Conservation (phyloP, 2,888 invertebrate species). For the Luperina nickerlii region DNA sequence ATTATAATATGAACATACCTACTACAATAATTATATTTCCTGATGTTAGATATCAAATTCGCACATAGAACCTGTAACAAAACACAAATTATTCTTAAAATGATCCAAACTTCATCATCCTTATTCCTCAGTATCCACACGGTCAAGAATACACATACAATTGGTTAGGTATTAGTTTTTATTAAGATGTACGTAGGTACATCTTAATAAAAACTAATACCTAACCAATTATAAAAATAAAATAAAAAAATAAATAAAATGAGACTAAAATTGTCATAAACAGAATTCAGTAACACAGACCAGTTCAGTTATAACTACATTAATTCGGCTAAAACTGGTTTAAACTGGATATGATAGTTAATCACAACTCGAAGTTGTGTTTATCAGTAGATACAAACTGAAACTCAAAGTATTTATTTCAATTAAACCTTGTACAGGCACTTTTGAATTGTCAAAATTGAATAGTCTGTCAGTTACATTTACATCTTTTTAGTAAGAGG, state of each 20-base stretch:
- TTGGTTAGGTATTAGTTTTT: background rate
- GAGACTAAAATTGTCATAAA: background rate
- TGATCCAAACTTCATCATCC: background rate
- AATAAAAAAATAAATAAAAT: too few relatives aligned
- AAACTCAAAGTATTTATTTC: too few relatives aligned
- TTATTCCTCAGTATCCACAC: background rate
- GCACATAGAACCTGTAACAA: background rate
- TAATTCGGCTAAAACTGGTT: conserved; percentile 43
- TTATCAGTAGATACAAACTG: conserved; percentile 8
- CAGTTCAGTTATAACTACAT: conserved; percentile 37
- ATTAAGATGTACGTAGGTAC: background rate
- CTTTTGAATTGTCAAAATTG: too few relatives aligned
- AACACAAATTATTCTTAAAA: background rate
- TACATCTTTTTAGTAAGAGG: too few relatives aligned
- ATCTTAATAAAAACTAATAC: too few relatives aligned
- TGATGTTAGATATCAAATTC: background rate
- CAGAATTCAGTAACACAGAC: conserved; percentile 5
- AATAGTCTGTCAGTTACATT: too few relatives aligned
- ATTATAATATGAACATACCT: background rate
- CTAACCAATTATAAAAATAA: too few relatives aligned
- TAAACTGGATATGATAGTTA: conserved; percentile 52
- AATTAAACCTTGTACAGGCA: too few relatives aligned
- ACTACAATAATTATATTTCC: background rate
- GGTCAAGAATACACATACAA: background rate
- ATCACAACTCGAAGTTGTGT: conserved; percentile 51